Conservation (phyloP, 2,888 invertebrate genomes). For the Flabesymbios commensalis region DNA sequence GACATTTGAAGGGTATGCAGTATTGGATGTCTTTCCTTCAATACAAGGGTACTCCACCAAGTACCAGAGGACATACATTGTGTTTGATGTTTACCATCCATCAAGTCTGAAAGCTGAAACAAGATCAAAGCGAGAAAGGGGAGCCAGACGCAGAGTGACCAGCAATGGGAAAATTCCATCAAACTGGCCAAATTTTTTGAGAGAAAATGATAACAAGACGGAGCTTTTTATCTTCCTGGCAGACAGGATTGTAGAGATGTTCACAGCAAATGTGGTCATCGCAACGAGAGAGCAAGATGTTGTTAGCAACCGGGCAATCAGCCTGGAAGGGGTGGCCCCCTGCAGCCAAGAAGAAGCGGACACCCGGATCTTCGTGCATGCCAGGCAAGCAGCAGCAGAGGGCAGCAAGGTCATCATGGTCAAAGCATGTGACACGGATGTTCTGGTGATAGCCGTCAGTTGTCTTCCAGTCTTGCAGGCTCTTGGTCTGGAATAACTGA, state of each 20-base stretch:
- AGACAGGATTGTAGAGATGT: constrained; percentile 18
- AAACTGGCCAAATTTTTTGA: neutral
- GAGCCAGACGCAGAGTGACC: neutral
- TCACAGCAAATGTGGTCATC: constrained; percentile 16
- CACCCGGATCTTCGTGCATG: constrained; percentile 25
- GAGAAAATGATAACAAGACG: neutral
- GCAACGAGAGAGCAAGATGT: constrained; percentile 26
- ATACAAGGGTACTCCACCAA: constrained; percentile 7
- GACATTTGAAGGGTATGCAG: constrained; percentile 28
- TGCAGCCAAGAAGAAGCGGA: constrained; percentile 34
- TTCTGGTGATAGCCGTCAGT: constrained; percentile 15
- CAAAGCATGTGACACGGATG: constrained; percentile 18
- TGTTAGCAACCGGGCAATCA: constrained; percentile 10
- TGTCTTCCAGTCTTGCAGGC: constrained; percentile 9
- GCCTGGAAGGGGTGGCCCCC: constrained; percentile 9
- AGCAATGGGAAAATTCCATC: neutral
- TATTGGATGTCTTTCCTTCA: constrained; percentile 7
- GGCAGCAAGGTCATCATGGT: constrained; percentile 17
- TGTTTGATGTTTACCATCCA: constrained; percentile 22
- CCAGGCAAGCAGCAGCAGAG: constrained; percentile 9
- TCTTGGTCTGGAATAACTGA: constrained; percentile 27
- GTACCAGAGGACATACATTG: constrained; percentile 22
- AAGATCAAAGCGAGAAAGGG: neutral
- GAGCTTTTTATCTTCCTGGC: constrained; percentile 31
- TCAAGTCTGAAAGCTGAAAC: constrained; percentile 4